Evolutionary conservation across 2,113 vertebrate genomes (phyloP).

Genomic region (Craseonycteris thonglongyai): DNA sequence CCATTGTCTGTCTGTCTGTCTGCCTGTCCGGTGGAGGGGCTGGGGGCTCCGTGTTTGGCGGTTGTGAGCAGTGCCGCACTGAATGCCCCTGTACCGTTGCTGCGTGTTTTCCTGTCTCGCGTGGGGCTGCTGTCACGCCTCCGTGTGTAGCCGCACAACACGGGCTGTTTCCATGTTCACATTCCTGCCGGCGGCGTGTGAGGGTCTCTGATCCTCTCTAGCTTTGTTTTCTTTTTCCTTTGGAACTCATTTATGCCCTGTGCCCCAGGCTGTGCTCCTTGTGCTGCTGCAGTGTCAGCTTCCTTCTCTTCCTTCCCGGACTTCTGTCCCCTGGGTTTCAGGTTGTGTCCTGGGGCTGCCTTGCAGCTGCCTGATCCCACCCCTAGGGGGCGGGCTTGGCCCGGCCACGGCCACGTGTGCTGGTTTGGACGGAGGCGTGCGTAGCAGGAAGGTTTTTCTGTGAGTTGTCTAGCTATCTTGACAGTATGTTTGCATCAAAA

Average conservation of each 20-base stretch:
- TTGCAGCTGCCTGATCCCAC: not conserved
- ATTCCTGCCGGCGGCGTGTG: rapidly evolving
- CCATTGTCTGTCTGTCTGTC: not conserved
- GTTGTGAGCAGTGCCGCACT: not conserved
- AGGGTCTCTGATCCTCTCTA: not conserved
- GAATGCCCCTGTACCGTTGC: too few relatives aligned
- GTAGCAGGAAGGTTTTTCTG: not conserved
- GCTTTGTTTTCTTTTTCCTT: not conserved
- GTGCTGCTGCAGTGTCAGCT: not conserved
- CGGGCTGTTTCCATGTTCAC: too few relatives aligned
- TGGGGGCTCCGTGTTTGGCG: not conserved
- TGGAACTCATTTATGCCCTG: not conserved
- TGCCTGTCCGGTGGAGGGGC: too few relatives aligned
- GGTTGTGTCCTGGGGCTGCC: not conserved
- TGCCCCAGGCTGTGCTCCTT: not conserved
- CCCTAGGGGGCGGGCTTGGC: not conserved
- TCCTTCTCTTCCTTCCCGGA: rapidly evolving
- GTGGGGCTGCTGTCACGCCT: not conserved
- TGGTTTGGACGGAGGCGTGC: too few relatives aligned
- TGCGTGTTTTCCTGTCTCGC: not conserved
- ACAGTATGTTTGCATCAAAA: not conserved
- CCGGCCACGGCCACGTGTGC: too few relatives aligned
- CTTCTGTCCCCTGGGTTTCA: not conserved
- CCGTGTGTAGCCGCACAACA: not conserved
- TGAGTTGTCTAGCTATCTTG: not conserved